phyloP scores from a whole-genome alignment of 2,113 vertebrate species.

The Campylomormyrus numenius region DNA sequence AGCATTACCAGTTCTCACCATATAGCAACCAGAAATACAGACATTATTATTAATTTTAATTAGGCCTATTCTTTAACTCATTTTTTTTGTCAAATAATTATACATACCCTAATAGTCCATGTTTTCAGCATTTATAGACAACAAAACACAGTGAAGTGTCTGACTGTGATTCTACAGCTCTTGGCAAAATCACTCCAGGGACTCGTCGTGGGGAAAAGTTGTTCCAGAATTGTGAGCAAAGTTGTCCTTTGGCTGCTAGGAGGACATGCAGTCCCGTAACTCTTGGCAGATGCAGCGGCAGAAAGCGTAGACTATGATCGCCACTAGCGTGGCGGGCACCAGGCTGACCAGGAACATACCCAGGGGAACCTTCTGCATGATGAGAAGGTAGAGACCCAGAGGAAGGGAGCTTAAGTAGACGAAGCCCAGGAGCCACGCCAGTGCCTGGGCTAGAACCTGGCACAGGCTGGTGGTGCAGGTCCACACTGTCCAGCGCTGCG shows the following conservation, averaged over 20 bases:
- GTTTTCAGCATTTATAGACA: background rate
- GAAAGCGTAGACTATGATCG: constrained; percentile 85
- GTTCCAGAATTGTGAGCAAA: background rate
- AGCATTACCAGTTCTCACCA: background rate
- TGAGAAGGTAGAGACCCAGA: constrained; percentile 86
- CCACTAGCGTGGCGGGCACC: constrained; percentile 83
- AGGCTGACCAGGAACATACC: constrained; percentile 89
- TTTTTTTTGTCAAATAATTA: background rate
- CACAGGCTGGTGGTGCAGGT: constrained; percentile 80
- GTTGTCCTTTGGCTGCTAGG: constrained; percentile 45
- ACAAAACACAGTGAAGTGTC: background rate
- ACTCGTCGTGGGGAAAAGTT: background rate
- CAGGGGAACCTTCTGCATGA: constrained; percentile 80
- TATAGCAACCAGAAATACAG: background rate
- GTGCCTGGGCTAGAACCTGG: constrained; percentile 74
- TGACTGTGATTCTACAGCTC: background rate
- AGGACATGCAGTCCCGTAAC: constrained; percentile 78
- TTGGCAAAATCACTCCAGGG: background rate
- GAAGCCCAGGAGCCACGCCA: constrained; percentile 84
- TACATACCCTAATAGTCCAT: background rate
- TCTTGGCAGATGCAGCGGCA: constrained; percentile 89
- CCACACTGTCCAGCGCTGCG: constrained; percentile 80
- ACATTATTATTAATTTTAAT: background rate
- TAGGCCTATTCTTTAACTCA: background rate
- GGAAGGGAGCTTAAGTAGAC: constrained; percentile 91